Conservation (phyloP, 2,888 invertebrate genomes). For the Ectropis crepuscularia region DNA sequence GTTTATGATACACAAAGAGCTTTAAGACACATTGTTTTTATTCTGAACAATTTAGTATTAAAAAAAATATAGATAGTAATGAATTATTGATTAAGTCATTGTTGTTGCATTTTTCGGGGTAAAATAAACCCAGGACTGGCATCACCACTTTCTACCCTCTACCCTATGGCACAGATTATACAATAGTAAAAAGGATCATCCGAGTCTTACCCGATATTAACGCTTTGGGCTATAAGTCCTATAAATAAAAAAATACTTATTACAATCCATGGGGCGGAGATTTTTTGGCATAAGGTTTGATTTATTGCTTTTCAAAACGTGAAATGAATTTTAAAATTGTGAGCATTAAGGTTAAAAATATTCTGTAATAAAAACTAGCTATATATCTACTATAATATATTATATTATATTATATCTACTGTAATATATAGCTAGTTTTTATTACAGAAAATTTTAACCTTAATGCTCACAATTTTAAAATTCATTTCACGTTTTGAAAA, state of each 20-base stretch:
- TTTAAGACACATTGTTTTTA: too few species aligned
- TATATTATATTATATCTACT: too few species aligned
- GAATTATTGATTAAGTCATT: too few species aligned
- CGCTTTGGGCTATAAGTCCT: conserved; percentile 72
- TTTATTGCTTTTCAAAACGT: conserved; percentile 24
- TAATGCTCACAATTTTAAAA: conserved; percentile 6
- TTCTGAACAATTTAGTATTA: too few species aligned
- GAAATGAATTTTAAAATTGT: conserved; percentile 5
- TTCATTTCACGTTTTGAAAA: conserved; percentile 9
- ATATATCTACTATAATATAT: too few species aligned
- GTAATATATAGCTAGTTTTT: too few species aligned
- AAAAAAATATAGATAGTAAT: too few species aligned
- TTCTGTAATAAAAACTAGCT: too few species aligned
- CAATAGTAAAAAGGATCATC: conserved; percentile 64
- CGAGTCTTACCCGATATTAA: conserved; percentile 78
- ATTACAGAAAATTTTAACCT: not conserved
- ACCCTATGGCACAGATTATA: conserved; percentile 11
- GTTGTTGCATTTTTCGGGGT: too few species aligned
- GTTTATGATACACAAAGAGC: too few species aligned
- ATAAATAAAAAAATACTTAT: conserved; percentile 81
- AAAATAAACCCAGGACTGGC: too few species aligned
- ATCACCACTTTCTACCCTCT: not conserved
- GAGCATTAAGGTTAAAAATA: not conserved
- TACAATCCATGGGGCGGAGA: conserved; percentile 63
- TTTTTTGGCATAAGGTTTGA: conserved; percentile 61